A percentile compares a stretch with the other conserved stretches of the same genome.
Evolutionary conservation across 2,888 invertebrate genomes (phyloP).

Genomic region (Scaptomyza caliginosa): DNA sequence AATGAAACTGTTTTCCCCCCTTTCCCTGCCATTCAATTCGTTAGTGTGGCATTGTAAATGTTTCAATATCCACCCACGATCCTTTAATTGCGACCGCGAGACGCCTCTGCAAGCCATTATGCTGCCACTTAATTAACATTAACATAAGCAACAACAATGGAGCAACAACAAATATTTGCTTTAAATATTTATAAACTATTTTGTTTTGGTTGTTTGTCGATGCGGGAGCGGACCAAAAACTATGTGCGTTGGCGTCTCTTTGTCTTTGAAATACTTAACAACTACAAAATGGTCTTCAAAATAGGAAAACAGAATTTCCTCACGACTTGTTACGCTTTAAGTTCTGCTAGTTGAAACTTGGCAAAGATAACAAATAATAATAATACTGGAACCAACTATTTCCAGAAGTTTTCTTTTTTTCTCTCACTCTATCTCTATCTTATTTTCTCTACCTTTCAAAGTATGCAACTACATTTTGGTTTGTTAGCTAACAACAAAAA

Average conservation of each 20-base stretch:
- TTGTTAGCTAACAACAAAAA: not conserved
- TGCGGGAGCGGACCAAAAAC: not conserved
- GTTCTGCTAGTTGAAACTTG: too few species aligned
- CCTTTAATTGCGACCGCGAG: slow-evolving; percentile 41
- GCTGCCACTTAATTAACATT: slow-evolving; percentile 49
- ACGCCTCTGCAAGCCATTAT: slow-evolving; percentile 26
- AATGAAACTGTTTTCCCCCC: not conserved
- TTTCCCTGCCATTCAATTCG: not conserved
- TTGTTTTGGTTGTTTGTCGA: not conserved
- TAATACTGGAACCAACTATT: too few species aligned
- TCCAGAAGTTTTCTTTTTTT: not conserved
- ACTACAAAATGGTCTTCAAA: not conserved
- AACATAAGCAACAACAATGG: slow-evolving; percentile 11
- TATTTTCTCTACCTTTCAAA: not conserved
- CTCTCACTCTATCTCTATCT: too few species aligned
- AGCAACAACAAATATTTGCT: slow-evolving; percentile 29
- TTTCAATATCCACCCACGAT: slow-evolving; percentile 56
- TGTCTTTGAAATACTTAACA: not conserved
- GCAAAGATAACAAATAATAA: too few species aligned
- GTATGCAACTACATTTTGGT: not conserved
- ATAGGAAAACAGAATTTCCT: not conserved
- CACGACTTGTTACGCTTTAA: too few species aligned
- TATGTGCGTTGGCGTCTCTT: slow-evolving; percentile 39
- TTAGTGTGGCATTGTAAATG: not conserved
- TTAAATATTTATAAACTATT: slow-evolving; percentile 61